Evolutionary conservation across 1,140 invertebrate genomes (phyloP), one percentile per base, ranked within the genome.

Genomic region (Phthorimaea operculella): DNA sequence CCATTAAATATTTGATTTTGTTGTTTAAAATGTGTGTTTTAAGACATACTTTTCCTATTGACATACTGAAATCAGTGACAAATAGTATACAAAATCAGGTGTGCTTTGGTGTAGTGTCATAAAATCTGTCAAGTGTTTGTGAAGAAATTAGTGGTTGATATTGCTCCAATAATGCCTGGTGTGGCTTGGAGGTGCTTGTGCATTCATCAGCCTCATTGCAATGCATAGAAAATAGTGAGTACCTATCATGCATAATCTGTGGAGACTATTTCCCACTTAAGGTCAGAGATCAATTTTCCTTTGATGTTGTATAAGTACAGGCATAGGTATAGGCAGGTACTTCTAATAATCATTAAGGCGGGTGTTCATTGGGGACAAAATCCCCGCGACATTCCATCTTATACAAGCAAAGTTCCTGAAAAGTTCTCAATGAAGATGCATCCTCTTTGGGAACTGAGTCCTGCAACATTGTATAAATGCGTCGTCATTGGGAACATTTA

Each of bases 221-320:
- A 80, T 82, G 79, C 70, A 82, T 79, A 80, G 70, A 59, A 82
- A 80, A 70, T 79, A 68, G 79, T 82, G 59, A 82, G 79, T 82
- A n/a, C n/a, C n/a, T n/a, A 70, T 66, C 18, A 14, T 57, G 45
- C 11, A 47, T 47, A 47, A 14, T 15, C 15, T 47, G 10, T 39
- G 8, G 36, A 39, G 8, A n/a, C 10, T 2, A 9, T 39, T 39
- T 39, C 36, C 10, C 36, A 39, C n/a, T 10, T 11, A 28, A 28
- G 2, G 21, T 28, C 21, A 28, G 21, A 28, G 21, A 28, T 28
- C 21, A 28, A 6, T 28, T 28, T 28, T 28, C 6, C 21, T 4
- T 28, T 2, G 2, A 28, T 28, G 21, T 28, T 6, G 6, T 28
- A 2, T 2, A 28, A 28, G 21, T 6, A 28, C 2, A 28, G n/a